Conservation (phyloP, 2,888 invertebrate species). For the Sinodicranocentrus sp. region DNA sequence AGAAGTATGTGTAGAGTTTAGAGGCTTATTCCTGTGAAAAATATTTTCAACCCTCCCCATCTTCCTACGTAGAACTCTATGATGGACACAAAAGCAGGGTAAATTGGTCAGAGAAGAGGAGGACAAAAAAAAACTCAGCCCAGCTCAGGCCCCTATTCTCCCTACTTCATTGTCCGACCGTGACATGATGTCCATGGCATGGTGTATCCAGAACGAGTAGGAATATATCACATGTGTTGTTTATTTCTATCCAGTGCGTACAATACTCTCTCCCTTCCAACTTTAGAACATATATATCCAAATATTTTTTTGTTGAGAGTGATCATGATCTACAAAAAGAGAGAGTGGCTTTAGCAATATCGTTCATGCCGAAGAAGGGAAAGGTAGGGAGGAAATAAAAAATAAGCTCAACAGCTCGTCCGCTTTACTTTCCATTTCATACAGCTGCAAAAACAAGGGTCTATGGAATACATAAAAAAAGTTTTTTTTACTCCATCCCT, state of each 20-base stretch:
- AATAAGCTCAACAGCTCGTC: constrained; percentile 16
- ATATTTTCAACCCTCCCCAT: constrained; percentile 2
- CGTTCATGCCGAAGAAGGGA: too few relatives aligned
- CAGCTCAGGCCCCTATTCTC: not conserved
- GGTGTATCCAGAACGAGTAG: not conserved
- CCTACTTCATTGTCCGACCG: not conserved
- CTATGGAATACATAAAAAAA: not conserved
- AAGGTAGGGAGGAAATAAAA: not conserved
- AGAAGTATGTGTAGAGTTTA: not conserved
- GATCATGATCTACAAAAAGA: constrained; percentile 16
- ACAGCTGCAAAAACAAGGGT: too few relatives aligned
- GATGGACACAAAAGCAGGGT: constrained; percentile 3
- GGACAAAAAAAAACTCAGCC: not conserved
- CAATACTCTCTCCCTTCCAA: not conserved
- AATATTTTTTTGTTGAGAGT: constrained; percentile 30
- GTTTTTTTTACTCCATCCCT: not conserved
- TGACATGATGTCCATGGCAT: constrained; percentile 18
- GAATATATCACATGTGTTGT: not conserved
- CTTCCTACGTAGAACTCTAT: not conserved
- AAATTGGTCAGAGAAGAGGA: not conserved
- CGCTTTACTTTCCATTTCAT: not conserved
- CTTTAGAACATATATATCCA: too few relatives aligned
- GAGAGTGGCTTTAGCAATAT: too few relatives aligned
- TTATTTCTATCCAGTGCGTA: not conserved
- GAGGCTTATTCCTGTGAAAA: too few relatives aligned